phyloP scores from a whole-genome alignment of 2,113 vertebrate genomes.

The Lates calcarifer region DNA sequence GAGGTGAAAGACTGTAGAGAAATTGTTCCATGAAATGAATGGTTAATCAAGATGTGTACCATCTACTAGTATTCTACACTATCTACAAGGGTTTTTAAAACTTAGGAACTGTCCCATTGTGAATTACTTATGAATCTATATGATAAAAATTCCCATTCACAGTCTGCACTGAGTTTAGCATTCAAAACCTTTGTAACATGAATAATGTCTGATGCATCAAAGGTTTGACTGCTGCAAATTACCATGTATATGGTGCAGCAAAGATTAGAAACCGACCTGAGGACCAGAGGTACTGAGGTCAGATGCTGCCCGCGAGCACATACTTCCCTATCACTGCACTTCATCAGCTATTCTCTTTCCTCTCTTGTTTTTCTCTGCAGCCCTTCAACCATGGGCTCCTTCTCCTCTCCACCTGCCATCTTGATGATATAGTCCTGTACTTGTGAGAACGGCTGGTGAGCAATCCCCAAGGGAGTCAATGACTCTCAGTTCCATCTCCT shows the following conservation, averaged over 20 bases:
- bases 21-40: background rate
- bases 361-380: conserved; percentile 46
- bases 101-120: background rate
- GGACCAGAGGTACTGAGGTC: conserved; percentile 23
- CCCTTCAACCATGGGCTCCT: conserved; percentile 44
- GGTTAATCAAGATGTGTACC: background rate
- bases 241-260: conserved; percentile 21
- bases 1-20: background rate
- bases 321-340: conserved; percentile 29
- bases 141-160: background rate
- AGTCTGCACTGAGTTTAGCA: background rate
- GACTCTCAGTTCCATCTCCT: conserved; percentile 72
- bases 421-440: conserved; percentile 63
- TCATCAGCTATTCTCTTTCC: conserved; percentile 58
- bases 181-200: conserved; percentile 6
- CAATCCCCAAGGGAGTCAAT: conserved; percentile 65
- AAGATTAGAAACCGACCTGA: conserved; percentile 30
- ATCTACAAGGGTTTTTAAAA: background rate
- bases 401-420: conserved; percentile 60
- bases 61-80: background rate
- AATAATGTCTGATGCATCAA: conserved; percentile 35
- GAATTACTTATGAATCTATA: background rate
- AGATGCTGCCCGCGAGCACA: conserved; percentile 8
- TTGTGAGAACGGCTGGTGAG: conserved; percentile 59
- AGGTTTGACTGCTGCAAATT: conserved; percentile 19